Conservation (phyloP, 2,797 vertebrate species). For the Enteromius mattozi region DNA sequence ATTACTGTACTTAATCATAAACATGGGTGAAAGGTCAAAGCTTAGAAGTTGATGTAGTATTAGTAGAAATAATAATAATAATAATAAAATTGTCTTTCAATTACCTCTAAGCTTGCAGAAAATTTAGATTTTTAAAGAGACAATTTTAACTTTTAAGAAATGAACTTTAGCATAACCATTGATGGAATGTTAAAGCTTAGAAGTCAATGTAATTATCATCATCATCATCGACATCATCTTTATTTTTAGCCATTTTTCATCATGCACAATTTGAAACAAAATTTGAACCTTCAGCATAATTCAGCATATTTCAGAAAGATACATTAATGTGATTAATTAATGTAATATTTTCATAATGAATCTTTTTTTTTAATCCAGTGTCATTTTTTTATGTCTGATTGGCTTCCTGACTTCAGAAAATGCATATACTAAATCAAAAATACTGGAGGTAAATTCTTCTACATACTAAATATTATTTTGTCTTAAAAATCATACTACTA, state of each 20-base stretch:
- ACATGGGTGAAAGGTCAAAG: background rate
- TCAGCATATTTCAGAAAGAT: background rate
- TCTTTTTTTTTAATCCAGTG: background rate
- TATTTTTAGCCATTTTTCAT: background rate
- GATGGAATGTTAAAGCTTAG: background rate
- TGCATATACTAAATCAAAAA: background rate
- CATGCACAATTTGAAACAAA: background rate
- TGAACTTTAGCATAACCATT: background rate
- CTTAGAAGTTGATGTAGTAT: background rate
- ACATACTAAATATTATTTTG: conserved; percentile 1
- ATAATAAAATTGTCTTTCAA: background rate
- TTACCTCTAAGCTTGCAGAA: background rate
- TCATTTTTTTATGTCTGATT: background rate
- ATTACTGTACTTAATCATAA: background rate
- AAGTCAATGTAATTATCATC: background rate
- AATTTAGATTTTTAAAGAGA: background rate
- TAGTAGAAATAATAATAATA: too few species aligned
- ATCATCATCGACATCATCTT: background rate
- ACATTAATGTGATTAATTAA: background rate
- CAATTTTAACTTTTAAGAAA: background rate
- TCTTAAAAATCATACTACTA: background rate
- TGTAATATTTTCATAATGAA: background rate
- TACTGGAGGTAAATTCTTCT: background rate
- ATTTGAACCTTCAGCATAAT: too few species aligned
- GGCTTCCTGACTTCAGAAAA: background rate